phyloP scores from a whole-genome alignment of 64 coral and sea anemone genomes.

The Orbicella faveolata region DNA sequence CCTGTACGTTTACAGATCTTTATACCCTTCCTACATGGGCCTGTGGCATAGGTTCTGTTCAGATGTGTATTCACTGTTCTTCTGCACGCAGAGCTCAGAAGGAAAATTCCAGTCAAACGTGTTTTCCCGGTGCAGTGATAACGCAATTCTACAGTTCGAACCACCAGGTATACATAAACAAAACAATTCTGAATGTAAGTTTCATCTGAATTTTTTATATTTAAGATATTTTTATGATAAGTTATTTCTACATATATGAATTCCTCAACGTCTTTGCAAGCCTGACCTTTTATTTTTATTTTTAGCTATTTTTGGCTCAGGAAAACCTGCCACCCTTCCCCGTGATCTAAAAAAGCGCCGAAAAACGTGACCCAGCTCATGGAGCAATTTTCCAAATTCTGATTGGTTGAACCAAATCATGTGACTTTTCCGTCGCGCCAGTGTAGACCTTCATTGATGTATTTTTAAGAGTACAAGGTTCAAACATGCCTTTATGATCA shows the following conservation, averaged over 20 bases:
- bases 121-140: neutral
- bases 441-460: neutral
- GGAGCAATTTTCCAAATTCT: neutral
- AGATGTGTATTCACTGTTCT: too few relatives aligned
- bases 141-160: neutral
- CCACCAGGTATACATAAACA: too few relatives aligned
- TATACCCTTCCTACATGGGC: neutral
- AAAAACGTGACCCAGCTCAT: neutral
- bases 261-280: too few relatives aligned
- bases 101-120: neutral
- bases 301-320: neutral
- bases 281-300: too few relatives aligned
- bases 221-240: too few relatives aligned
- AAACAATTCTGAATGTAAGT: too few relatives aligned
- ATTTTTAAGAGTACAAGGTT: conserved; percentile 3
- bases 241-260: too few relatives aligned
- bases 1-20: too few relatives aligned
- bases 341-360: too few relatives aligned
- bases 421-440: neutral
- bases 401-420: conserved; percentile 1
- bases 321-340: neutral
- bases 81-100: neutral
- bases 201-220: too few relatives aligned
- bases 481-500: neutral
- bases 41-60: too few relatives aligned